These are phyloP conservation scores for Podiceps cristatus DNA, from an alignment of 2,113 vertebrate species.

Conservation along the genomic window DNA sequence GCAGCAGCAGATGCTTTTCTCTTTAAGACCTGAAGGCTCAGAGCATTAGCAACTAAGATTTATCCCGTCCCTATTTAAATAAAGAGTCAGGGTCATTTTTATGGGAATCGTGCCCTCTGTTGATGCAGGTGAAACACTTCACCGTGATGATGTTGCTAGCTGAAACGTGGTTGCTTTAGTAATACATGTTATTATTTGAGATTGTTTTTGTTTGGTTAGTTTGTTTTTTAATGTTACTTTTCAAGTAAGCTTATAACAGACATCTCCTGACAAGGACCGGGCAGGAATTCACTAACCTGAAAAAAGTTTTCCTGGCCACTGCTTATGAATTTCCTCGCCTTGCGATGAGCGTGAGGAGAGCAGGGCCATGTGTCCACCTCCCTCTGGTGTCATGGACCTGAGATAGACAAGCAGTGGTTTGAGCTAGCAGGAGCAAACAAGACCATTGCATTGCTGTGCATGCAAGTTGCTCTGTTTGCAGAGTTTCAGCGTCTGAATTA, in stretches of 20 bases:
- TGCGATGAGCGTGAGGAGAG: accelerated
- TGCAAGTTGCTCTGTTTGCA: accelerated
- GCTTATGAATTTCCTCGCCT: not conserved
- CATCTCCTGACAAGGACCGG: not conserved
- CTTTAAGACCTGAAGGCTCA: not conserved
- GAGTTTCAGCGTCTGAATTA: not conserved
- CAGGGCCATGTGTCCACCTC: accelerated
- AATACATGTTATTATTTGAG: not conserved
- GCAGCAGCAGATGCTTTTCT: not conserved
- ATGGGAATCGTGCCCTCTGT: not conserved
- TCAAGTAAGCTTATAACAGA: not conserved
- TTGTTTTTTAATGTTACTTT: not conserved
- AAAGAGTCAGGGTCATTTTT: not conserved
- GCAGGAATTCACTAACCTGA: not conserved
- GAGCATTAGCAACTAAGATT: not conserved
- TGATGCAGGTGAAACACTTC: not conserved
- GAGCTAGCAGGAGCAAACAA: not conserved
- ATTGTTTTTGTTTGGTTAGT: not conserved
- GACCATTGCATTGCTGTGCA: accelerated
- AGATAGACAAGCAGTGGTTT: not conserved
- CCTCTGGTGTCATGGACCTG: not conserved
- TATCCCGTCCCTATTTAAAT: not conserved
- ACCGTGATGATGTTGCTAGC: not conserved
- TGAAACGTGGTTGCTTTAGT: not conserved
- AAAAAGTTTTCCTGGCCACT: not conserved